phyloP scores from a whole-genome alignment of 2,888 invertebrate genomes.

The Oscheius onirici region DNA sequence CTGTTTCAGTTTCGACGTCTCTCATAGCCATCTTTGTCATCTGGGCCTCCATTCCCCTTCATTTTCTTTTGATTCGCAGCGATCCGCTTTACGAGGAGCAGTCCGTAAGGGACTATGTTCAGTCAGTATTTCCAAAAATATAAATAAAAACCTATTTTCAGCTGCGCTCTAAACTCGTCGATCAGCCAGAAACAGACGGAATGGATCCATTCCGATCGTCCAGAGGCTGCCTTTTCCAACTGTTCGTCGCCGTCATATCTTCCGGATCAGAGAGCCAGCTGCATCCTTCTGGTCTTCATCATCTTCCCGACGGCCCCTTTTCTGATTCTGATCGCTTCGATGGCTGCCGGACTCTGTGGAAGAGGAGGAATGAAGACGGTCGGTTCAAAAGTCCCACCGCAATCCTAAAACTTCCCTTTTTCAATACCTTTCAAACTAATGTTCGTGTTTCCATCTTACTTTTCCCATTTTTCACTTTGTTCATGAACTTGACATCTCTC shows the following conservation, averaged over 20 bases:
- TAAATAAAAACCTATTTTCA: neutral
- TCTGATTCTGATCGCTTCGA: neutral
- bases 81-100: neutral
- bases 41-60: slow-evolving; percentile 5
- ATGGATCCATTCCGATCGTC: slow-evolving; percentile 4
- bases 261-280: neutral
- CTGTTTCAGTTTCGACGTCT: neutral
- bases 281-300: neutral
- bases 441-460: no score
- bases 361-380: slow-evolving; percentile 25
- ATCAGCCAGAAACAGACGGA: neutral
- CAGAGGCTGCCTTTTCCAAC: slow-evolving; percentile 9
- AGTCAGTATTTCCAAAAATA: slow-evolving; percentile 1
- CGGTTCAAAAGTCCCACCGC: neutral
- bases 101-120: neutral
- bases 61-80: neutral
- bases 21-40: neutral
- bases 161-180: slow-evolving; percentile 8
- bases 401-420: no score
- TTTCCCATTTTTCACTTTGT: no score
- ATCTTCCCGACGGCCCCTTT: neutral
- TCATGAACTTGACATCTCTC: no score
- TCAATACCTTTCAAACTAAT: no score
- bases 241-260: slow-evolving; percentile 8
- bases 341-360: slow-evolving; percentile 15